A percentile compares a stretch with the other conserved stretches of the same genome.
phyloP scores from a whole-genome alignment of 1,140 invertebrate genomes.

The Caerostris darwini region DNA sequence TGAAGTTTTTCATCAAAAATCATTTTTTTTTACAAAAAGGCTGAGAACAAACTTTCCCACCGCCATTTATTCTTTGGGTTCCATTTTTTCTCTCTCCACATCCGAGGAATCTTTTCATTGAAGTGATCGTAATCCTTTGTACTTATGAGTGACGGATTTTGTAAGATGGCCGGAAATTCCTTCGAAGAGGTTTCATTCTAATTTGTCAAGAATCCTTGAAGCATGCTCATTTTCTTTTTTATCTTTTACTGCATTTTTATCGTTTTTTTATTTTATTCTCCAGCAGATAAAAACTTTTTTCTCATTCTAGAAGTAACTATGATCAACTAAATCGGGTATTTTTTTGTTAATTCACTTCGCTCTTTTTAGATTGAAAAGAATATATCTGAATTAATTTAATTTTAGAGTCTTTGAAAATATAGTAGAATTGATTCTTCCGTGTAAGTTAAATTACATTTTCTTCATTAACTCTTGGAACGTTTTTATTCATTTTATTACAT shows the following conservation, averaged over 20 bases:
- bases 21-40: constrained; percentile 5
- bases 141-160: constrained; percentile 31
- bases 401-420: too few species aligned
- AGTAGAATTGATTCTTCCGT: too few species aligned
- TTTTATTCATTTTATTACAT: too few species aligned
- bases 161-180: constrained; percentile 34
- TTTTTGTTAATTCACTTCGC: background rate
- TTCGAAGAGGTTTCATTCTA: constrained; percentile 27
- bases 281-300: background rate
- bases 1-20: constrained; percentile 2
- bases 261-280: background rate
- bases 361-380: too few species aligned
- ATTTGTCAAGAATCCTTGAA: constrained; percentile 32
- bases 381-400: too few species aligned
- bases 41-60: constrained; percentile 35
- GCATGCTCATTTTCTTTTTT: background rate
- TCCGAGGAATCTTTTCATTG: constrained; percentile 16
- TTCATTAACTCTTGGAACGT: too few species aligned
- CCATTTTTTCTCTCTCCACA: background rate
- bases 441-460: too few species aligned
- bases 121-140: constrained; percentile 39
- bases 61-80: constrained; percentile 17
- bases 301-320: background rate
- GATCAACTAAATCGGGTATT: background rate
- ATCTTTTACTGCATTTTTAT: background rate